Evolutionary conservation across 2,888 invertebrate species (phyloP), one percentile per base, ranked within the genome.

Genomic region (Nymphalis polychloros): DNA sequence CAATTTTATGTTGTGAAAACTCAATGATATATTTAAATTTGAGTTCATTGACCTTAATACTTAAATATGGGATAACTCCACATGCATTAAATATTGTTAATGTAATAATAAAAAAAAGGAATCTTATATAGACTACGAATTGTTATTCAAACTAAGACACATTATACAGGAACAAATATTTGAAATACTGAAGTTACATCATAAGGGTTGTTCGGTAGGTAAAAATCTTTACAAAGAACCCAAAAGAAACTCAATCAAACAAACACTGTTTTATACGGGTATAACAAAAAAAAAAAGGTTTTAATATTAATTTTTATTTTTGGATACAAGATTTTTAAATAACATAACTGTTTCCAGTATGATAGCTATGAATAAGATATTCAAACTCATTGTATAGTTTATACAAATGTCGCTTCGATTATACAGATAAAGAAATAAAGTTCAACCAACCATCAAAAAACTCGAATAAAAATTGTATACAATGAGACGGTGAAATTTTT

Each of bases 311-410:
- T 55, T 27, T 55, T n/a, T 31, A 55, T 55, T 55, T 31, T 55
- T 8, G 52, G 7, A 55, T 17, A 27, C 17, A 27, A 55, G n/a
- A 16, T 31, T 55, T 31, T 31, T 27, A 55, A 8, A 31, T 27
- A 8, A 31, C 31, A n/a, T 7, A 41, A 4, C 19, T 13, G 13
- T 41, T 57, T 35, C 8, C 57, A 19, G 5, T n/a, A 19, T 41
- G 41, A 35, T 57, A 57, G 35, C 19, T 57, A 57, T 55, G 53
- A 55, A 55, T 55, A 55, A 55, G 53, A 55, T 8, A 55, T 55
- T 27, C 53, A 55, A 55, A 50, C 8, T 23, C 57, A 57, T 57
- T 57, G 57, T 57, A 41, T 20, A 57, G 35, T 41, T 57, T 41
- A 17, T n/a, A 35, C 53, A 63, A 59, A 68, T 19, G 59, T 59